Evolutionary conservation across 2,113 vertebrate genomes (phyloP).

Genomic region (Glaucomys volans): DNA sequence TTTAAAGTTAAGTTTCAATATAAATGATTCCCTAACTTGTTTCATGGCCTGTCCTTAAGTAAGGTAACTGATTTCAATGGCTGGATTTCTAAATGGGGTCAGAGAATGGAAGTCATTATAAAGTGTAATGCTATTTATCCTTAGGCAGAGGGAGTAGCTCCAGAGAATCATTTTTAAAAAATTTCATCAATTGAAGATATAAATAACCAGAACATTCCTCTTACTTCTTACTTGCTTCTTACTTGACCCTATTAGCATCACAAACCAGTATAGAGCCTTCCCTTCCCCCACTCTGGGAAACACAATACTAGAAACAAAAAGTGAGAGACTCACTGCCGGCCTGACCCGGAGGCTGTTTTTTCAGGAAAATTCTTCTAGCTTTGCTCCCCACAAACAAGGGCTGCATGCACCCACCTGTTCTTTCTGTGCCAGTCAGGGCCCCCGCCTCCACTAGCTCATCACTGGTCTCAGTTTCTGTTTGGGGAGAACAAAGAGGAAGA

Average conservation of each 20-base stretch:
- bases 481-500: slow-evolving; percentile 10
- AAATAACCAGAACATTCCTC: not conserved
- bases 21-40: slow-evolving; percentile 2
- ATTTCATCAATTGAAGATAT: not conserved
- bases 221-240: not conserved
- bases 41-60: not conserved
- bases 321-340: not conserved
- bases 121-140: not conserved
- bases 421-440: not conserved
- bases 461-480: not conserved
- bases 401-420: not conserved
- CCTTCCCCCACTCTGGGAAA: not conserved
- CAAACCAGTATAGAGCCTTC: not conserved
- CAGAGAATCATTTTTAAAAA: not conserved
- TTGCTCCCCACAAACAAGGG: not conserved
- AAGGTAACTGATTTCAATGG: not conserved
- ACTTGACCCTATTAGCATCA: not conserved
- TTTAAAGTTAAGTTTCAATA: not conserved
- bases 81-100: not conserved
- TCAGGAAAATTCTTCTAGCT: not conserved
- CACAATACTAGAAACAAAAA: not conserved
- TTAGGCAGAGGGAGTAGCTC: not conserved
- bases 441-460: not conserved
- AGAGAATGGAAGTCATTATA: not conserved
- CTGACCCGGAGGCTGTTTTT: not conserved